Percentiles rank a stretch among this genome's conserved stretches.
phyloP scores from a whole-genome alignment of 2,113 vertebrate species.

The Rhinogobius similis region DNA sequence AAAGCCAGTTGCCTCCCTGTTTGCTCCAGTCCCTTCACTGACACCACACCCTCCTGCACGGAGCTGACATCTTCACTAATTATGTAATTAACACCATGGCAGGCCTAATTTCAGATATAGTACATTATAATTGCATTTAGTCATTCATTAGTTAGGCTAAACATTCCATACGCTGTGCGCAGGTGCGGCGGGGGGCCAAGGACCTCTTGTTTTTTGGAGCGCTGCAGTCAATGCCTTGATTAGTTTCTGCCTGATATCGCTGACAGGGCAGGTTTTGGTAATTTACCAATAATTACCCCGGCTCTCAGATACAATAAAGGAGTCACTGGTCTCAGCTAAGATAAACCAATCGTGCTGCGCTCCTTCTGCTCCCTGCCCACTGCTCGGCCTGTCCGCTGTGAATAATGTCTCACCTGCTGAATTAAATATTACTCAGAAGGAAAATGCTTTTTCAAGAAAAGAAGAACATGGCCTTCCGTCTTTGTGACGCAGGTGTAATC shows the following conservation, averaged over 20 bases:
- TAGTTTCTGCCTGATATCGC: conserved; percentile 74
- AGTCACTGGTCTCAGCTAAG: conserved; percentile 58
- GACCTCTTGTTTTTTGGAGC: conserved; percentile 69
- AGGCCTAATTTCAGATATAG: conserved; percentile 79
- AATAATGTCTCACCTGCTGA: conserved; percentile 49
- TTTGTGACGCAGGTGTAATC: conserved; percentile 38
- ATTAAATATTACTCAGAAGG: conserved; percentile 41
- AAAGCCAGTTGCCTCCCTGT: conserved; percentile 48
- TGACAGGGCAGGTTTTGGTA: conserved; percentile 75
- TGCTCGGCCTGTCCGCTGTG: conserved; percentile 48
- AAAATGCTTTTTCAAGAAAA: conserved; percentile 14
- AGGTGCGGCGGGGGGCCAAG: conserved; percentile 67
- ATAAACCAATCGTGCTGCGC: conserved; percentile 57
- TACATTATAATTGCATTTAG: conserved; percentile 77
- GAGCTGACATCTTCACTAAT: conserved; percentile 78
- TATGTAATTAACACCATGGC: conserved; percentile 81
- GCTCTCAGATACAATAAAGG: conserved; percentile 66
- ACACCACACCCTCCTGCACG: conserved; percentile 42
- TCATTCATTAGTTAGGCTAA: conserved; percentile 76
- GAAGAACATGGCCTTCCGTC: conserved; percentile 35
- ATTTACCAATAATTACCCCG: conserved; percentile 78
- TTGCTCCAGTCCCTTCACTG: conserved; percentile 40
- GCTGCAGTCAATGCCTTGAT: conserved; percentile 72
- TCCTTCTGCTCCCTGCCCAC: conserved; percentile 47
- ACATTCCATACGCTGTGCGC: conserved; percentile 60